Conservation (phyloP, 2,888 invertebrate species). For the Drosophila mimetica region DNA sequence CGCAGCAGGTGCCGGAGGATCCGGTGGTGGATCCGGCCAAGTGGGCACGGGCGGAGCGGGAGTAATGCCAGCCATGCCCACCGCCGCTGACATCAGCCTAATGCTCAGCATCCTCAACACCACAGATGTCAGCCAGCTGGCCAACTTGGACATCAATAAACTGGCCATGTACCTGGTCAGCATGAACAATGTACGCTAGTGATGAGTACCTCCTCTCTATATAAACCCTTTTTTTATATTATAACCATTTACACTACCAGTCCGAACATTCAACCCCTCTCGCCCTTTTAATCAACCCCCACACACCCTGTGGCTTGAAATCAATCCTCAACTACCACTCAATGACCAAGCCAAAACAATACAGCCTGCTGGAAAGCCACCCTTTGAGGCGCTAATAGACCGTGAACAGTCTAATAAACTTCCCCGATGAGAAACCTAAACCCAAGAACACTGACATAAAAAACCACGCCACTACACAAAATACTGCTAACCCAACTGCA, state of each 20-base stretch:
- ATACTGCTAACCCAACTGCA: constrained; percentile 4
- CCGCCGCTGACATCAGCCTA: constrained; percentile 84
- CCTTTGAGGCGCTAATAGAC: constrained; percentile 54
- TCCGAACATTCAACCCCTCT: constrained; percentile 6
- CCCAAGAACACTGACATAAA: constrained; percentile 31
- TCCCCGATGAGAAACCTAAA: constrained; percentile 4
- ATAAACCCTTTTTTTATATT: constrained; percentile 15
- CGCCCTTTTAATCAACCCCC: constrained; percentile 13
- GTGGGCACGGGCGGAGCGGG: constrained; percentile 45
- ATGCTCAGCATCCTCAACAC: constrained; percentile 85
- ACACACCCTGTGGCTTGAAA: constrained; percentile 5
- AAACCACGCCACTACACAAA: constrained; percentile 23
- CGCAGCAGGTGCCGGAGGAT: constrained; percentile 61
- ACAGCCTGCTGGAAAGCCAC: constrained; percentile 33
- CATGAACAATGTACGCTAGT: constrained; percentile 83
- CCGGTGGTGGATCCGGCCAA: constrained; percentile 50
- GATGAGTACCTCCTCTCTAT: constrained; percentile 49
- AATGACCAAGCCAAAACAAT: constrained; percentile 17
- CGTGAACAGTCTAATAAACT: constrained; percentile 44
- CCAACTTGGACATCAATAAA: constrained; percentile 90
- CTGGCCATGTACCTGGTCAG: constrained; percentile 90
- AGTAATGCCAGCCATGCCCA: constrained; percentile 82
- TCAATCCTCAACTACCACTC: constrained; percentile 27
- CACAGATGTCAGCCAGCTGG: constrained; percentile 86
- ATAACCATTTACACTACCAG: constrained; percentile 6